Base-by-base conservation (phyloP, 2,113 vertebrate genomes). In the Gavialis gangeticus region DNA sequence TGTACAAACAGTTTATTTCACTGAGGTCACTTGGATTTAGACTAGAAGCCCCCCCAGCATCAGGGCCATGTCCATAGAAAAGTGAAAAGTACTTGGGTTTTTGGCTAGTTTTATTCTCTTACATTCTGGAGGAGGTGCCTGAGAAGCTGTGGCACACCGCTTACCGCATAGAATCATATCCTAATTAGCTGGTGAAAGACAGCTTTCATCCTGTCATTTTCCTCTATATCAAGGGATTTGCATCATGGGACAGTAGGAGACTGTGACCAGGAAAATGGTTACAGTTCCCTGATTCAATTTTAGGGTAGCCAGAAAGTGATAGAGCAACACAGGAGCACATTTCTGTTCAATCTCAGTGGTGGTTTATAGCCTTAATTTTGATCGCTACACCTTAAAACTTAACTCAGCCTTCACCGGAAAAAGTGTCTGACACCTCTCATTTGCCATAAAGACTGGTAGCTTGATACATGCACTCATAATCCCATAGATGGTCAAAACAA, bases 271-370 rank as follows among this genome's bases (percentile, higher is more conserved):
- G 91, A 30, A 94, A 75, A 73, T 94, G 90, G 25, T 90, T 96
- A 94, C 57, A 79, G 84, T 27, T 94, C 81, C 82, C 63, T 66
- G 86, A 92, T 83, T 89, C 88, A 46, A 46, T 46, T 87, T 76
- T 82, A 86, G 76, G 90, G 75, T 84, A 92, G 25, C 6, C 30
- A 91, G 85, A 96, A 86, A 1, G 1, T 91, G 79, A 81, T 81
- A 94, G 90, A 94, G 88, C 0, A 54, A 92, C 82, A 94, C 85
- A 87, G 92, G 93, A 91, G 93, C 75, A 91, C 79, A 91, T 87
- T 91, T 67, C 46, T 82, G 55, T 87, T 93, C 84, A 89, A 28
- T 18, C 21, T 75, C 30, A 86, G 57, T 66, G 59, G 92, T 57
- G 63, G 84, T 85, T 93, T 94, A 92, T 69, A 89, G 75, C 37